These are phyloP conservation scores for Helicoverpa assulta DNA, from an alignment of 2,888 invertebrate genomes.

Conservation along the genomic window DNA sequence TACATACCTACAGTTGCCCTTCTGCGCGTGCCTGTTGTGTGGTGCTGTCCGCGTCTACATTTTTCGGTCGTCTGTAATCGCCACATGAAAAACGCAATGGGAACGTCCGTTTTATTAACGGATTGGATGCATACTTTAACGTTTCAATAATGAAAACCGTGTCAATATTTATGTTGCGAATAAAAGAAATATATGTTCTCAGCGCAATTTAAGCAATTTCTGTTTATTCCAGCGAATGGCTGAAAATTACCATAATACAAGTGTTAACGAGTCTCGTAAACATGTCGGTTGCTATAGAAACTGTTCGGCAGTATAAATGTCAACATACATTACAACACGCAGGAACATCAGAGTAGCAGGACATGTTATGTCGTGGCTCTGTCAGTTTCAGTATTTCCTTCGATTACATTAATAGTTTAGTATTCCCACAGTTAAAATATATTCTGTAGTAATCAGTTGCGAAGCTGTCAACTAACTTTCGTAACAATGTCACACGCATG, in stretches of 20 bases:
- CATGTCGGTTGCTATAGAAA: not conserved
- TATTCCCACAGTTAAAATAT: no score
- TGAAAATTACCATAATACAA: conserved; percentile 4
- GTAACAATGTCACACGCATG: no score
- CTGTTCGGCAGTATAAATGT: not conserved
- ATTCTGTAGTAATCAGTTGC: no score
- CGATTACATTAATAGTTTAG: no score
- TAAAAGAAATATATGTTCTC: conserved; percentile 16
- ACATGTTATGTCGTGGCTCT: not conserved
- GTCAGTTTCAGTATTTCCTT: no score
- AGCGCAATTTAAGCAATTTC: conserved; percentile 10
- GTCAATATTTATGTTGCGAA: conserved; percentile 16
- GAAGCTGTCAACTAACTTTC: no score
- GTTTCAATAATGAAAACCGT: conserved; percentile 30
- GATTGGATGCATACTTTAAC: conserved; percentile 10
- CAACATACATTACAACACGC: not conserved
- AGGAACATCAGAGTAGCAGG: not conserved
- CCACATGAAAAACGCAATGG: conserved; percentile 46
- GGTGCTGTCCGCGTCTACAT: conserved; percentile 1
- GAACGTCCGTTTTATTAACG: conserved; percentile 17
- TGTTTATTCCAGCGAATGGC: conserved; percentile 4
- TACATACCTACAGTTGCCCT: not conserved
- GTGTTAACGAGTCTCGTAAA: conserved; percentile 9
- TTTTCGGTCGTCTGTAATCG: conserved; percentile 31
- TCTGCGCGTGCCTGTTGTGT: not conserved